Percentiles rank a stretch among this genome's conserved stretches.
Conservation (phyloP, 2,797 vertebrate species). For the Urocyon cinereoargenteus region DNA sequence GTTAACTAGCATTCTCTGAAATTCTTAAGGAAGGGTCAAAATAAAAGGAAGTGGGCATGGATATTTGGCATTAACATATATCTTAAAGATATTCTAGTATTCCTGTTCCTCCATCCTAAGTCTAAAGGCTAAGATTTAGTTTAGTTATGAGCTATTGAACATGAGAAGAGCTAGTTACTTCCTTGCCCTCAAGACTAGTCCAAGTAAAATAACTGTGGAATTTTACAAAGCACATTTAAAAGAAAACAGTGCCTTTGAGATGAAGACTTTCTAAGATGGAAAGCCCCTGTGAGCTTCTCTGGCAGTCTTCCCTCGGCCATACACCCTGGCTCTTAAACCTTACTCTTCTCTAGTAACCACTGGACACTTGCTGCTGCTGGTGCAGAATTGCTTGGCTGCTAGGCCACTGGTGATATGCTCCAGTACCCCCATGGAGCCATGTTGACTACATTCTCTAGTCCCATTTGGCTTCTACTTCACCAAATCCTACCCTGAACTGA, state of each 20-base stretch:
- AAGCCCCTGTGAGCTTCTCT: constrained; percentile 36
- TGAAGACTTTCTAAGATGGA: constrained; percentile 53
- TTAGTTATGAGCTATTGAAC: constrained; percentile 1
- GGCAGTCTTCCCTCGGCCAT: background rate
- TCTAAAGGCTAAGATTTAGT: constrained; percentile 26
- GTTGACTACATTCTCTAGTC: background rate
- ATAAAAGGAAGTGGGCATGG: background rate
- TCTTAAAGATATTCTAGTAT: background rate
- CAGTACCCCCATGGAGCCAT: background rate
- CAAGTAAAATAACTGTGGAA: constrained; percentile 63
- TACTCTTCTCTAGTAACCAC: constrained; percentile 43
- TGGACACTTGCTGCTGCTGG: background rate
- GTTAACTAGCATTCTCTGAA: constrained; percentile 43
- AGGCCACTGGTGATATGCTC: background rate
- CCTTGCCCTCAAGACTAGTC: constrained; percentile 24
- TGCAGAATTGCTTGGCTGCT: background rate
- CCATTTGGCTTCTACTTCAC: background rate
- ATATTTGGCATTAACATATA: background rate
- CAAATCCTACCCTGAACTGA: background rate
- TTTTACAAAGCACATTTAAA: constrained; percentile 65
- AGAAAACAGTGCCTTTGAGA: constrained; percentile 41
- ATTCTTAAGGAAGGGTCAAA: constrained; percentile 31
- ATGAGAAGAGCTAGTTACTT: constrained; percentile 24
- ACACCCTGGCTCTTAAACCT: constrained; percentile 8
- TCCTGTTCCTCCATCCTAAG: background rate